phyloP scores from a whole-genome alignment of 2,888 invertebrate species.

The Clitarchus hookeri region DNA sequence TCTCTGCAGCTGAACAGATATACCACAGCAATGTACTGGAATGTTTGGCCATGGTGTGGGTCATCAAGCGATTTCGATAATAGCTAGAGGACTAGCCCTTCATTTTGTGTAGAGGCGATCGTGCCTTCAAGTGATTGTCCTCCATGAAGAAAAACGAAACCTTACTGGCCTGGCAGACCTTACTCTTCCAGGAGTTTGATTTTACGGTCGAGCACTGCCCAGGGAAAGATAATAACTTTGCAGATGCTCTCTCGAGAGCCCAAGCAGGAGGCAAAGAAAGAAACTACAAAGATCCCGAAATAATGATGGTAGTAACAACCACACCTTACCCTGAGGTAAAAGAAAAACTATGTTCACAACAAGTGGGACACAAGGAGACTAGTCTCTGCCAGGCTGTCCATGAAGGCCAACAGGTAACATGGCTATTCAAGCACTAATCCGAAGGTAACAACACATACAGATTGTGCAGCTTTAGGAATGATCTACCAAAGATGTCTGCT shows the following conservation, averaged over 20 bases:
- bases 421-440: no score
- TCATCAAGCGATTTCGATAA: background rate
- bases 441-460: no score
- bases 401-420: no score
- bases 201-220: background rate
- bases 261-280: background rate
- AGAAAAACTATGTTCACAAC: no score
- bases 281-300: no score
- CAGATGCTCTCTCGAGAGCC: background rate
- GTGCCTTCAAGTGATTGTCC: background rate
- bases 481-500: background rate
- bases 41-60: background rate
- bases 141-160: background rate
- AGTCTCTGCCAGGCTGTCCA: no score
- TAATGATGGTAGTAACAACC: no score
- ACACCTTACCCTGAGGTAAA: no score
- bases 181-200: background rate
- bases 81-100: background rate
- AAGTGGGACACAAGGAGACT: no score
- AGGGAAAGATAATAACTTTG: background rate
- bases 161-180: background rate
- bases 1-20: background rate
- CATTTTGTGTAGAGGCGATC: background rate
- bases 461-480: no score
- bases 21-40: background rate